phyloP scores from a whole-genome alignment of 1,140 invertebrate species.

The Ceratosolen solmsi region DNA sequence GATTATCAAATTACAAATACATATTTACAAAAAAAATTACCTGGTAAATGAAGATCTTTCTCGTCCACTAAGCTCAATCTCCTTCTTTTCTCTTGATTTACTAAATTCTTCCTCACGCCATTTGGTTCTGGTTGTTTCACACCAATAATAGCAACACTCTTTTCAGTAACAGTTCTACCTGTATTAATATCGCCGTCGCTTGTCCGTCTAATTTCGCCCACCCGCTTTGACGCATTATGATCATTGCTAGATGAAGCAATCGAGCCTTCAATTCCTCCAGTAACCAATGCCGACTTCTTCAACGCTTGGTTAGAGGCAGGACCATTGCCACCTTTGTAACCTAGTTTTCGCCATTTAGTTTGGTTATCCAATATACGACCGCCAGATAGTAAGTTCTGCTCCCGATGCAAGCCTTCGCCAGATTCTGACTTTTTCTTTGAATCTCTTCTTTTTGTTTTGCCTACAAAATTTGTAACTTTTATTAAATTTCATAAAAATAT shows the following conservation, averaged over 20 bases:
- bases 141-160: slow-evolving; percentile 59
- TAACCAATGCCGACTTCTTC: slow-evolving; percentile 12
- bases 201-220: slow-evolving; percentile 71
- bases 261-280: slow-evolving; percentile 47
- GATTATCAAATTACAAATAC: too few species aligned
- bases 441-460: slow-evolving; percentile 74
- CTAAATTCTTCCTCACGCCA: slow-evolving; percentile 69
- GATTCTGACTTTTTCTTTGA: slow-evolving; percentile 74
- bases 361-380: slow-evolving; percentile 71
- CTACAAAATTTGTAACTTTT: slow-evolving; percentile 56
- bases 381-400: slow-evolving; percentile 71
- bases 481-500: not conserved
- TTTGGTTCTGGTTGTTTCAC: slow-evolving; percentile 67
- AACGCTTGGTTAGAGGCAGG: slow-evolving; percentile 58
- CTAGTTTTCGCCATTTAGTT: slow-evolving; percentile 70
- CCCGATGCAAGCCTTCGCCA: slow-evolving; percentile 68
- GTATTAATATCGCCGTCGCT: slow-evolving; percentile 70
- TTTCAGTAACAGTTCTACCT: slow-evolving; percentile 57
- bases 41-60: slow-evolving; percentile 69
- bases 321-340: slow-evolving; percentile 65
- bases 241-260: slow-evolving; percentile 61
- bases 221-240: slow-evolving; percentile 64
- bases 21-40: slow-evolving; percentile 50
- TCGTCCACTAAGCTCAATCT: slow-evolving; percentile 70
- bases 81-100: slow-evolving; percentile 69